Conservation (phyloP, 2,797 vertebrate genomes). For the Halcyon leucocephala region DNA sequence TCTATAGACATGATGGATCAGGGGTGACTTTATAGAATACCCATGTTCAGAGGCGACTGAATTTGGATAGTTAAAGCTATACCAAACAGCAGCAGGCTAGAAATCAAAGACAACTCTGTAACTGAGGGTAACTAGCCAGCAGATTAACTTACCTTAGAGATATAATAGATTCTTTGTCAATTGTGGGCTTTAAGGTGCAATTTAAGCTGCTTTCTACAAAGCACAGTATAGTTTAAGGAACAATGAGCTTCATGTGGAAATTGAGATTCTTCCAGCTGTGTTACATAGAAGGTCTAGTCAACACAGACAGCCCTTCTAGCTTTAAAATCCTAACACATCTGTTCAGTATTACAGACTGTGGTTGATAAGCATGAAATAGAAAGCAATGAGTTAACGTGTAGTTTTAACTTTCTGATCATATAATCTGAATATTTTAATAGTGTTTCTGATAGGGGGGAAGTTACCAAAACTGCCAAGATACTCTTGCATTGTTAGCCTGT, state of each 20-base stretch:
- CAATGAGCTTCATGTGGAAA: background rate
- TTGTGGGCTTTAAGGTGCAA: background rate
- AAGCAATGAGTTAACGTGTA: background rate
- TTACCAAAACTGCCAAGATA: conserved; percentile 25
- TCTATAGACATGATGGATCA: background rate
- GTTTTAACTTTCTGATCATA: background rate
- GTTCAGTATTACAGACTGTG: background rate
- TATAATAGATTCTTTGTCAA: background rate
- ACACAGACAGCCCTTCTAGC: background rate
- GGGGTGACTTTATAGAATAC: background rate
- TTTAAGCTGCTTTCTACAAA: background rate
- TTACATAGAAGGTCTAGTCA: background rate
- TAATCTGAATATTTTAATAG: background rate
- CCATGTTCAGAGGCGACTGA: background rate
- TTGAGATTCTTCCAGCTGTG: background rate
- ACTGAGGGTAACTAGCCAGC: background rate
- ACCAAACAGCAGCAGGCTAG: background rate
- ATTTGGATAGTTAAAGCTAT: background rate
- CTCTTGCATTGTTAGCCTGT: conserved; percentile 16
- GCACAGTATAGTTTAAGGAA: background rate
- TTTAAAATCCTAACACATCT: background rate
- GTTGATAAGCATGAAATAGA: background rate
- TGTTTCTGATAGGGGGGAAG: background rate
- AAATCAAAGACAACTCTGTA: background rate
- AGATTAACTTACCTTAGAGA: background rate